phyloP scores from a whole-genome alignment of 53 echinoderm and acorn worm species.

The Glandiceps talaboti region DNA sequence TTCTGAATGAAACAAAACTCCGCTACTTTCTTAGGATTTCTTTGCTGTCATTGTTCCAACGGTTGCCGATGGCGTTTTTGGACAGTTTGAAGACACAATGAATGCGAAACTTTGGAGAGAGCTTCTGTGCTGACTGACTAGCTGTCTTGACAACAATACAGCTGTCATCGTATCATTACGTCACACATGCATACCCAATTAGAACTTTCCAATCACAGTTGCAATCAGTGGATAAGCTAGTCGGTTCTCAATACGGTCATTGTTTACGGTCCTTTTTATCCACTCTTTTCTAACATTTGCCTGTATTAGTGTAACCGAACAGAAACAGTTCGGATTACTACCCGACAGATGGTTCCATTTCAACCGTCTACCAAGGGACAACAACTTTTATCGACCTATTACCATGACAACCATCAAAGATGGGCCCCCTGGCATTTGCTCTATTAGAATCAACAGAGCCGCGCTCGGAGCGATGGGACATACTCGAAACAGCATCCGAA shows the following conservation, averaged over 20 bases:
- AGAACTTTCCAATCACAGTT: neutral
- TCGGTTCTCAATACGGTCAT: neutral
- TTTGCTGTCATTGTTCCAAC: neutral
- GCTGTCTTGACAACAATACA: no score
- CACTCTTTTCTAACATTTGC: neutral
- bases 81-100: neutral
- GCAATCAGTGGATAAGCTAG: neutral
- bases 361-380: neutral
- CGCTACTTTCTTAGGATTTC: neutral
- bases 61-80: neutral
- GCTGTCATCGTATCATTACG: no score
- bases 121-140: neutral
- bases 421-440: neutral
- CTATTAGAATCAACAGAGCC: no score
- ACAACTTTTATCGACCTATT: neutral
- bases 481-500: no score
- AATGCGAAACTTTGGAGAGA: neutral
- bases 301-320: neutral
- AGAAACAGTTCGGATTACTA: neutral
- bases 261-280: neutral
- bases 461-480: no score
- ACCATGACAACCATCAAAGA: neutral
- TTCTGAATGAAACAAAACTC: neutral
- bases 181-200: neutral
- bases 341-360: neutral